Percentiles rank a stretch among this genome's conserved stretches.
Conservation (phyloP, 2,113 vertebrate species). For the Carlito syrichta region DNA sequence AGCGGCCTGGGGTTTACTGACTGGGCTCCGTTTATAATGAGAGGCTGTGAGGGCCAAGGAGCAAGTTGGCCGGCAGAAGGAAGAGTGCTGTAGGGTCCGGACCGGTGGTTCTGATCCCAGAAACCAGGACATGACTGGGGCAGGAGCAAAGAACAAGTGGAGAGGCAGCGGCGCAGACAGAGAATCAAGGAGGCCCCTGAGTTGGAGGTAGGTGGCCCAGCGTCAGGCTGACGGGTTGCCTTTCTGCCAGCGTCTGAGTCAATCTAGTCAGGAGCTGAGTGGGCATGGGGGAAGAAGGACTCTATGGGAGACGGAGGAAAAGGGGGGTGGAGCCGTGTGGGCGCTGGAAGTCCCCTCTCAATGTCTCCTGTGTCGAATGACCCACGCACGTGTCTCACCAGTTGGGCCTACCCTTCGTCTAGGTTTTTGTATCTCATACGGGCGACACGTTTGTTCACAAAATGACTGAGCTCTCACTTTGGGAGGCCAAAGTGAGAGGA, state of each 20-base stretch:
- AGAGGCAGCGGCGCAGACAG: background rate
- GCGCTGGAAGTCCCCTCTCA: background rate
- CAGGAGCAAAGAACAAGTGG: background rate
- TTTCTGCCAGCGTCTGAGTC: background rate
- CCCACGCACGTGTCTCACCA: background rate
- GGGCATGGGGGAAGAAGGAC: background rate
- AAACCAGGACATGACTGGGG: background rate
- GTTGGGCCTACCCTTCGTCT: background rate
- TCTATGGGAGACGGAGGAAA: background rate
- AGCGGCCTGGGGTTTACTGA: background rate
- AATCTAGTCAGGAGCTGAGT: background rate
- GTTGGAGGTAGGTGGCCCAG: fast-evolving
- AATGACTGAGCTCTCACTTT: background rate
- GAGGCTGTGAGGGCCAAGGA: background rate
- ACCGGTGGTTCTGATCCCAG: background rate
- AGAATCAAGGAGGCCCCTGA: background rate
- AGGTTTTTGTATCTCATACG: background rate
- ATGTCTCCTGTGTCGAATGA: background rate
- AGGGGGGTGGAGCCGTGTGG: background rate
- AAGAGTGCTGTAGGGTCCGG: background rate
- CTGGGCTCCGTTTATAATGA: background rate
- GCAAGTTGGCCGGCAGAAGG: background rate
- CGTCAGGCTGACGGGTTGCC: background rate
- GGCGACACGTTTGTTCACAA: background rate
- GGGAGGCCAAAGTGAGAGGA: no score